Evolutionary conservation across 1,140 invertebrate species (phyloP), one percentile per base, ranked within the genome.

Genomic region (Drosophila sucinea): DNA sequence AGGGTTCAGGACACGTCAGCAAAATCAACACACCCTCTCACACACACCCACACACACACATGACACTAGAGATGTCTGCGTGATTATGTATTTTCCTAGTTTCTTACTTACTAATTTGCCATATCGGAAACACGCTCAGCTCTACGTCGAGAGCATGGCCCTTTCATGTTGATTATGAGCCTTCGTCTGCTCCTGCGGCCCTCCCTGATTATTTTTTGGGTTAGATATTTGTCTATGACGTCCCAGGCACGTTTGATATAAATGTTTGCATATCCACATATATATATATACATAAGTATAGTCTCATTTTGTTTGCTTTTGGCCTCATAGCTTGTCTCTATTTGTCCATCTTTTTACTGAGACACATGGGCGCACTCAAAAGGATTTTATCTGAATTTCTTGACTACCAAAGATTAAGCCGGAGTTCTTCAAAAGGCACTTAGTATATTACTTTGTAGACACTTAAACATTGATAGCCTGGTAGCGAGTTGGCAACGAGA

Each of bases 251-350:
- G 75, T 77, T 77, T 77, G 75, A 77, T 77, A 67, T 74, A 55
- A 58, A 65, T 77, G 71, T 74, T 74, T 77, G 75, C 65, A 66
- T 76, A 69, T 71, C 74, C 63, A 84, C 80, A 40, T 68, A 66
- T 72, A 67, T 60, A 66, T 70, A 83, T 83, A 83, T 83, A 80
- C 71, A 84, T 80, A 81, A 81, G 83, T 68, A 66, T 60, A 51
- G 58, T 67, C 35, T 71, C 41, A 73, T 71, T 27, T 67, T 75
- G 73, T 60, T 75, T 75, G 63, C 57, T 33, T 60, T 67, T 56
- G 44, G 65, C 55, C 55, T 17, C 33, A 25, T 47, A 25, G 60
- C 62, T 69, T 60, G 70, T 71, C 44, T 67, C 30, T 73, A 30
- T 51, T 70, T 70, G 61, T 41, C 47, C 51, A 58, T 51, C 23